Evolutionary conservation across 2,113 vertebrate genomes (phyloP), one percentile per base, ranked within the genome.

Genomic region (Clarias macrocephalus): DNA sequence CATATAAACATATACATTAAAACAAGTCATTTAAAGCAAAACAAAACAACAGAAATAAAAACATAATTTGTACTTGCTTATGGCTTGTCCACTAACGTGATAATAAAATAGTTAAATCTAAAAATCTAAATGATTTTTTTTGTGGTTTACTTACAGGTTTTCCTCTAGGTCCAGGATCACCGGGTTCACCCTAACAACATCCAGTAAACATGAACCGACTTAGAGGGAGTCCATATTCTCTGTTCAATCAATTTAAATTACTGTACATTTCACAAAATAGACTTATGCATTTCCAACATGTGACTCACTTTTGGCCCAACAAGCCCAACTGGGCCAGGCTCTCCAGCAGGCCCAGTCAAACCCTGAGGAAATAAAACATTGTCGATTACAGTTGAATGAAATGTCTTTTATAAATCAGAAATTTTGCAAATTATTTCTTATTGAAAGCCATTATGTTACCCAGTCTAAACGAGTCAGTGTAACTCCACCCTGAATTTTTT

Each of bases 311-410:
- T 99, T 89, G 93, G 92, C 82, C 98, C 97, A 90, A 93, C 91
- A 75, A 89, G 90, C 62, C 98, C 98, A 79, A 90, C 54, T 10
- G 92, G 70, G 16, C 97, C 98, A 56, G 83, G 80, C 57, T 95
- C 95, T 88, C 98, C 98, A 90, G 95, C 93, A 90, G 97, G 97
- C 91, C 98, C 98, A 73, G 96, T 96, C 73, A 96, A 93, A 88
- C 98, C 98, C 98, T 99, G 82, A 48, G 85, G 92, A 86, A 18
- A 90, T 7, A 66, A 86, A 48, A 60, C 76, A 9, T 16, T 19
- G 6, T 25, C 10, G 25, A 52, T 52, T n/a, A 52, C 42, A 52
- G 42, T 25, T 15, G 9, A 11, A 75, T 23, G 10, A 37, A 33
- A 70, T 18, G 18, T 30, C 16, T 68, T 30, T 13, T 68, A 30